Percentiles rank a stretch among this genome's conserved stretches.
phyloP scores from a whole-genome alignment of 2,113 vertebrate species.

The Rhinopomastus cyanomelas region DNA sequence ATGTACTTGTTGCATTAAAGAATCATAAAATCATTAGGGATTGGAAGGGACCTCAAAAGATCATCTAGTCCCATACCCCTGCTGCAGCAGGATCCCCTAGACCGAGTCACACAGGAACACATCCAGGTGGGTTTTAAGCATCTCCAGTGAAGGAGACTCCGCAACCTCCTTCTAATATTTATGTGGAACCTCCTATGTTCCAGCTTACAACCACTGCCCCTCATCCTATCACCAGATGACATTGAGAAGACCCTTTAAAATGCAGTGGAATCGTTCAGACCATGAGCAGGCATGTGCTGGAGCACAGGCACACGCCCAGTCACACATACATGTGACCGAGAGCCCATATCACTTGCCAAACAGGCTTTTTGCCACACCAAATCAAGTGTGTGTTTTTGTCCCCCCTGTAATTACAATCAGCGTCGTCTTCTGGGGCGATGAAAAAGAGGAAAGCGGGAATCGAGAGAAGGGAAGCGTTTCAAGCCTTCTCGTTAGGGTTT shows the following conservation, averaged over 20 bases:
- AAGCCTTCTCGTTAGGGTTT: slow-evolving; percentile 63
- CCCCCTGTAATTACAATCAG: slow-evolving; percentile 73
- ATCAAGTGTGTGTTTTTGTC: slow-evolving; percentile 49
- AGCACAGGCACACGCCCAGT: not conserved
- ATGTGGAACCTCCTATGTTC: too few species aligned
- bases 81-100: too few species aligned
- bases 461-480: slow-evolving; percentile 60
- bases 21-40: too few species aligned
- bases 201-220: too few species aligned
- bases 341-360: slow-evolving; percentile 32
- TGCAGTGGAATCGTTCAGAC: not conserved
- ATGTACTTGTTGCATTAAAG: not conserved
- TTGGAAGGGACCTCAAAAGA: too few species aligned
- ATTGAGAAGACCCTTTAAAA: too few species aligned
- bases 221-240: too few species aligned
- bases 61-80: too few species aligned
- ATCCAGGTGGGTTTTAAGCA: too few species aligned
- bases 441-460: slow-evolving; percentile 62
- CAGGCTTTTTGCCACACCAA: slow-evolving; percentile 18
- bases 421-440: slow-evolving; percentile 47
- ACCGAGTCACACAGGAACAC: too few species aligned
- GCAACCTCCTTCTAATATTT: too few species aligned
- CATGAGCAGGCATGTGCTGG: not conserved
- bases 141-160: too few species aligned
- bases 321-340: not conserved